Percentiles rank a stretch among this genome's conserved stretches.
phyloP scores from a whole-genome alignment of 2,797 vertebrate species.

The Alca torda region DNA sequence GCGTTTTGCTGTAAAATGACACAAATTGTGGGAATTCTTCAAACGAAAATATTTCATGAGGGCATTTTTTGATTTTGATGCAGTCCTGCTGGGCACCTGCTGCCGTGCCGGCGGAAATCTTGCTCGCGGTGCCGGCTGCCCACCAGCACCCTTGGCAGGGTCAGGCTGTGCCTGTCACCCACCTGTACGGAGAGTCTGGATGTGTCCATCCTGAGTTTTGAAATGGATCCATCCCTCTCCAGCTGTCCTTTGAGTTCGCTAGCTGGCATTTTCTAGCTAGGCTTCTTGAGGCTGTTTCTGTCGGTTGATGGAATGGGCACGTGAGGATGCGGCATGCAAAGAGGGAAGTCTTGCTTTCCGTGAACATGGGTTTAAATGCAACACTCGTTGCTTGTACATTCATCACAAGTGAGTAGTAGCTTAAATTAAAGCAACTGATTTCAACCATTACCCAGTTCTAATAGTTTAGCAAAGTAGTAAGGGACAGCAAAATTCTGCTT shows the following conservation, averaged over 20 bases:
- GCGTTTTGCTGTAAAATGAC: background rate
- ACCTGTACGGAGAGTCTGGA: background rate
- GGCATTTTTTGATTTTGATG: background rate
- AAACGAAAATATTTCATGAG: background rate
- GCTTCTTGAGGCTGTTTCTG: background rate
- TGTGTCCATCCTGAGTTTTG: fast-evolving
- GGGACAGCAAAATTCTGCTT: background rate
- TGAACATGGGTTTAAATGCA: background rate
- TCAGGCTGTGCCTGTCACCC: background rate
- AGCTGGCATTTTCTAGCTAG: background rate
- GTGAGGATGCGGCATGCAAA: background rate
- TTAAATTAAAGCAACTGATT: background rate
- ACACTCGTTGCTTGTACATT: background rate
- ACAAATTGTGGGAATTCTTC: background rate
- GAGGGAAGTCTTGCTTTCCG: background rate
- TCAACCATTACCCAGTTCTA: background rate
- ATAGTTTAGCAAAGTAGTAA: background rate
- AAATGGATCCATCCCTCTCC: background rate
- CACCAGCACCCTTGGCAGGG: background rate
- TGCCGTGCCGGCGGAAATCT: background rate
- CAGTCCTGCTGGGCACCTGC: background rate
- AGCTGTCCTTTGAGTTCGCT: background rate
- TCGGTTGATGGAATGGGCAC: background rate
- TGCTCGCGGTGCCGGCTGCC: background rate
- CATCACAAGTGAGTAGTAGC: background rate